These are phyloP conservation scores for Leptopilina myrica DNA, from an alignment of 2,888 invertebrate species.

Conservation along the genomic window DNA sequence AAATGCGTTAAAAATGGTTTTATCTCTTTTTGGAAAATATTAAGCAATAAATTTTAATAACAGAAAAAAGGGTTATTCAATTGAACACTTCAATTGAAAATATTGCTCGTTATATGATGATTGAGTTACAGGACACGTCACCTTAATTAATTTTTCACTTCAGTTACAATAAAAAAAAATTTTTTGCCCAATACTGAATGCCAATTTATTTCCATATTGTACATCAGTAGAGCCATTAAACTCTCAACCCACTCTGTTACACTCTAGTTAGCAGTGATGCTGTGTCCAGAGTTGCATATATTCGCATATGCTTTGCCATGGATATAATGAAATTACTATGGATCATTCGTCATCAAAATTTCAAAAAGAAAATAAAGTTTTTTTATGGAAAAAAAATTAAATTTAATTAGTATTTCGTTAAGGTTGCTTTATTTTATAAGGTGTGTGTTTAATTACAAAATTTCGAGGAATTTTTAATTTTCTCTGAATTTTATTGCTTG, in stretches of 20 bases:
- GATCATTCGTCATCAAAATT: conserved; percentile 8
- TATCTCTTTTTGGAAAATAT: too few species aligned
- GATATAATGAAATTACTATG: conserved; percentile 28
- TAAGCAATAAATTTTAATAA: not conserved
- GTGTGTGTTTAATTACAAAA: too few species aligned
- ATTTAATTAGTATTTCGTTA: not conserved
- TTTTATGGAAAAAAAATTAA: not conserved
- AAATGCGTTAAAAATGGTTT: too few species aligned
- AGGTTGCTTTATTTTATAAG: not conserved
- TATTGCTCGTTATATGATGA: not conserved
- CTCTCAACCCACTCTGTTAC: conserved; percentile 25
- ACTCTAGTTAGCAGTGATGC: conserved; percentile 35
- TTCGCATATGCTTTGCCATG: conserved; percentile 27
- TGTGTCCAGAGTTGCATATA: conserved; percentile 28
- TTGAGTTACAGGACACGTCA: not conserved
- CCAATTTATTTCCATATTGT: conserved; percentile 21
- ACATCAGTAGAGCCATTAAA: conserved; percentile 35
- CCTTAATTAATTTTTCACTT: conserved; percentile 29
- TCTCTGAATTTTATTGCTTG: too few species aligned
- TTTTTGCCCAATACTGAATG: conserved; percentile 32
- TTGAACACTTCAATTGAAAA: not conserved
- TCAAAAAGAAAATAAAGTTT: not conserved
- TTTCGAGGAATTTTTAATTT: too few species aligned
- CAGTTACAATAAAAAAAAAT: not conserved
- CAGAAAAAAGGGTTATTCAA: not conserved